phyloP scores from a whole-genome alignment of 2,113 vertebrate genomes.

The Aramus guarauna region DNA sequence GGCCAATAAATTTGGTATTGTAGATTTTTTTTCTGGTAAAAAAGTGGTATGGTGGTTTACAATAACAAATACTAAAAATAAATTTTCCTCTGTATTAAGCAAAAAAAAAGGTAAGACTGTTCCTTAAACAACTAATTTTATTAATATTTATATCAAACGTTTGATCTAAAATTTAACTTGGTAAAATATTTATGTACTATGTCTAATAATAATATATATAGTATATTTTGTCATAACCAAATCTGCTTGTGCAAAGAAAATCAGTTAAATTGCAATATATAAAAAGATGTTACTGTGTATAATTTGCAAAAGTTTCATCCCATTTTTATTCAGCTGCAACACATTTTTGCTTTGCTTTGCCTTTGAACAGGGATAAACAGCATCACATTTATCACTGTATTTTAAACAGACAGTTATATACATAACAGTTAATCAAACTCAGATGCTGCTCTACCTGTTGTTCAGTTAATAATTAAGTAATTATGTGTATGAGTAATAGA shows the following conservation, averaged over 20 bases:
- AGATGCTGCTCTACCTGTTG: not conserved
- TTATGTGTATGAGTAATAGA: not conserved
- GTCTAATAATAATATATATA: no score
- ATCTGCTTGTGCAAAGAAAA: not conserved
- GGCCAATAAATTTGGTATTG: rapidly evolving
- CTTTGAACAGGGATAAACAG: not conserved
- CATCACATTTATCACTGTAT: not conserved
- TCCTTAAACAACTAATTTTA: not conserved
- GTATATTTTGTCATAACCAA: not conserved
- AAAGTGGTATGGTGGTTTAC: rapidly evolving
- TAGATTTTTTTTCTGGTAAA: not conserved
- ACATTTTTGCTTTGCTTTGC: not conserved
- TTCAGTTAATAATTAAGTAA: not conserved
- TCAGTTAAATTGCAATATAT: not conserved
- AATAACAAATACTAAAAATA: not conserved
- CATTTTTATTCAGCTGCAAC: not conserved
- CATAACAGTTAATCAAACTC: not conserved
- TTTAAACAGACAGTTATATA: not conserved
- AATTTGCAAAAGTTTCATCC: not conserved
- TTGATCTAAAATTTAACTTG: not conserved
- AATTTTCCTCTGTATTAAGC: not conserved
- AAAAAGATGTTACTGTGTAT: not conserved
- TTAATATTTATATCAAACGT: not conserved
- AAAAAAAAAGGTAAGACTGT: rapidly evolving
- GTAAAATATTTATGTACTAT: not conserved